Evolutionary conservation across 2,888 invertebrate species (phyloP).

Genomic region (Apamea anceps): DNA sequence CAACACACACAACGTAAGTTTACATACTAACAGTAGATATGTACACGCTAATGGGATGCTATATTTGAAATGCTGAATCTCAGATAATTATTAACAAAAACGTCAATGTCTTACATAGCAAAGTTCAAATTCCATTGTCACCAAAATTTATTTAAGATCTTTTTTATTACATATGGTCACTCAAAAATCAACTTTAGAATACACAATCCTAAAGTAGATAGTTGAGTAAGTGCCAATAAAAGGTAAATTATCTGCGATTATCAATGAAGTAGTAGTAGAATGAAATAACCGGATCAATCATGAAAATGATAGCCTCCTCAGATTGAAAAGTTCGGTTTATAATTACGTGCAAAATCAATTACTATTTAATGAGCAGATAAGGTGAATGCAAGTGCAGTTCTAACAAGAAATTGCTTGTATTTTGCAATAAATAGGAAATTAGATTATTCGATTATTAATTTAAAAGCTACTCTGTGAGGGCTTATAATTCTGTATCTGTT

Average conservation of each 20-base stretch:
- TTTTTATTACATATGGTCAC: neutral
- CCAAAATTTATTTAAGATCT: rapidly evolving
- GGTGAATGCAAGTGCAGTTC: slow-evolving; percentile 27
- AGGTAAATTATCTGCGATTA: slow-evolving; percentile 15
- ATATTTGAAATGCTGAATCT: slow-evolving; percentile 6
- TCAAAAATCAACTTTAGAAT: neutral
- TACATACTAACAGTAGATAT: neutral
- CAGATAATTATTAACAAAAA: slow-evolving; percentile 2
- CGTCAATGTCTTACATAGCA: neutral
- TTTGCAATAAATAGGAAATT: slow-evolving; percentile 14
- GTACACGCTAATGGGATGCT: neutral
- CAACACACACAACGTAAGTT: slow-evolving; percentile 44
- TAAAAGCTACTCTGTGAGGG: slow-evolving; percentile 6
- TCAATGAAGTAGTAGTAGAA: slow-evolving; percentile 1
- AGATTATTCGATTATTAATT: neutral
- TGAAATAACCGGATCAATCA: slow-evolving; percentile 9
- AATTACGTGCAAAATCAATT: slow-evolving; percentile 17
- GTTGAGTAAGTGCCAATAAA: neutral
- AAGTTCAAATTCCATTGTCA: neutral
- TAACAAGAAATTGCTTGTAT: slow-evolving; percentile 15
- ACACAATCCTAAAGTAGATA: neutral
- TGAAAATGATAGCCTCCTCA: slow-evolving; percentile 11
- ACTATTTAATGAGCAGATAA: slow-evolving; percentile 24
- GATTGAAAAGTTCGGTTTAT: slow-evolving; percentile 1
- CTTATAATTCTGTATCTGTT: slow-evolving; percentile 10